phyloP scores from a whole-genome alignment of 1,140 invertebrate species.

The Sogatella furcifera region DNA sequence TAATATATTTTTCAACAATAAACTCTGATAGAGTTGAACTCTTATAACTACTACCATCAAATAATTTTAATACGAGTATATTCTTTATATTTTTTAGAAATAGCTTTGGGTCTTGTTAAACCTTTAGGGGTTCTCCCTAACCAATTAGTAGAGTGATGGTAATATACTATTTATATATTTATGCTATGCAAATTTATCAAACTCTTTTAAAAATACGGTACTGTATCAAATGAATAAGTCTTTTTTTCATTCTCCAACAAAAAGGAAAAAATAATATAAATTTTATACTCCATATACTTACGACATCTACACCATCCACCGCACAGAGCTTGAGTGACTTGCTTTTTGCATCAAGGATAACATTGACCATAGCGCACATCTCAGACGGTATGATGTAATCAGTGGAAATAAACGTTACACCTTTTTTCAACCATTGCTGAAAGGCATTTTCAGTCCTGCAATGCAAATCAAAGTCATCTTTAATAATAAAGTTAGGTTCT shows the following conservation, averaged over 20 bases:
- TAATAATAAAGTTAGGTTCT: no score
- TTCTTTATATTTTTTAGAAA: no score
- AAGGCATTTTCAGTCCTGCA: constrained; percentile 37
- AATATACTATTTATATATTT: no score
- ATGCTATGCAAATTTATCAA: not conserved
- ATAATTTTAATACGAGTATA: no score
- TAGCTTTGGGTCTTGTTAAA: no score
- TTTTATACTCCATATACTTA: constrained; percentile 39
- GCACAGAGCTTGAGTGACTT: constrained; percentile 94
- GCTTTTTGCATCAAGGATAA: constrained; percentile 87
- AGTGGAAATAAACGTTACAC: constrained; percentile 87
- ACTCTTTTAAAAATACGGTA: not conserved
- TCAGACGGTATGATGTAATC: constrained; percentile 97
- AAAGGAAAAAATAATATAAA: constrained; percentile 1
- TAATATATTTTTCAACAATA: no score
- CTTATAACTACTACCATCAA: no score
- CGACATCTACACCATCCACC: constrained; percentile 91
- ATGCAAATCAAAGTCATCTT: not conserved
- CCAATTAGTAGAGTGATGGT: no score
- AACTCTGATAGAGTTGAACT: no score
- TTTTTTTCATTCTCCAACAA: no score
- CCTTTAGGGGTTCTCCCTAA: no score
- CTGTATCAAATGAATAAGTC: not conserved
- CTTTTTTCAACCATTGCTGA: constrained; percentile 91
- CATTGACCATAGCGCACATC: constrained; percentile 99